Evolutionary conservation across 2,888 invertebrate genomes (phyloP).

Genomic region (Eupithecia dodoneata): DNA sequence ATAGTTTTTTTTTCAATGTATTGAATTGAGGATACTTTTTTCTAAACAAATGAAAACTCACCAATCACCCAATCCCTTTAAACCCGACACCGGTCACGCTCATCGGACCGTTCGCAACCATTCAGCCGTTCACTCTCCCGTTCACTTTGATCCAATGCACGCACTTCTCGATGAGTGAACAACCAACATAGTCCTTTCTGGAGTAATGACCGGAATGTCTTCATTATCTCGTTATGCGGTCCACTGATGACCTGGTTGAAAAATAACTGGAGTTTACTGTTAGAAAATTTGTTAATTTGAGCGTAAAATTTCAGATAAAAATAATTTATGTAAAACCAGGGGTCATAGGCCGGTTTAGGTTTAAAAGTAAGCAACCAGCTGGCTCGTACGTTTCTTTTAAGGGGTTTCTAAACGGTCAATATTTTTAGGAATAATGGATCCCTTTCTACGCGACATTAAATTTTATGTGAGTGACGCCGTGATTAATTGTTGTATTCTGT

Average conservation of each 20-base stretch:
- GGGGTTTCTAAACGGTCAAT: no score
- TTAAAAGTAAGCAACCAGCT: neutral
- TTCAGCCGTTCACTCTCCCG: constrained; percentile 57
- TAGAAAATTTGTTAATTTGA: constrained; percentile 8
- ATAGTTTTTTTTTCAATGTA: no score
- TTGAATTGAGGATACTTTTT: no score
- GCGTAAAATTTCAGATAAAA: neutral
- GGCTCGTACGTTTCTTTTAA: neutral
- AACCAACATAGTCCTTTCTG: constrained; percentile 56
- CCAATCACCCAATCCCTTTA: constrained; percentile 21
- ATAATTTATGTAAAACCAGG: neutral
- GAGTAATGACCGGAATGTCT: constrained; percentile 43
- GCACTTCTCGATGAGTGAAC: constrained; percentile 72
- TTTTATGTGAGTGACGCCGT: no score
- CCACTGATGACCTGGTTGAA: constrained; percentile 48
- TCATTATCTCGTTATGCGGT: constrained; percentile 50
- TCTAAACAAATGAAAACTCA: constrained; percentile 8
- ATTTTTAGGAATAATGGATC: no score
- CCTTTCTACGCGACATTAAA: no score
- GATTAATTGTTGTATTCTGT: no score
- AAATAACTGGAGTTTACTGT: constrained; percentile 1
- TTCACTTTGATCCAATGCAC: constrained; percentile 77
- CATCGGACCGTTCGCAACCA: constrained; percentile 53
- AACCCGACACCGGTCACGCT: constrained; percentile 27
- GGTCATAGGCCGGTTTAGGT: neutral